A percentile compares a stretch with the other conserved stretches of the same genome.
Conservation (phyloP, 2,888 invertebrate genomes). For the Schrankia costaestrigalis region DNA sequence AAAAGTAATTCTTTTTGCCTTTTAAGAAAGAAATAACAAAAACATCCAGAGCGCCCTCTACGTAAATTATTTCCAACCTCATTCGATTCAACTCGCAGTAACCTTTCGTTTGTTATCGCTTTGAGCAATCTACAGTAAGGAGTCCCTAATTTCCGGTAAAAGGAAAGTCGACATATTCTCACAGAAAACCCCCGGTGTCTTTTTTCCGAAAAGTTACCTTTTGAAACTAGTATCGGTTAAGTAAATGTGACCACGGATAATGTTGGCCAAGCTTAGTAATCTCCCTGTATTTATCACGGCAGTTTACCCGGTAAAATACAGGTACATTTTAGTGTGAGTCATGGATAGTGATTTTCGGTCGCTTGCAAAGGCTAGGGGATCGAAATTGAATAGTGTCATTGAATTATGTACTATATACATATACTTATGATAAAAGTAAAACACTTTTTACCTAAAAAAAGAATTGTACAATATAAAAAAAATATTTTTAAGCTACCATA, state of each 20-base stretch:
- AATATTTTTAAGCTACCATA: too few species aligned
- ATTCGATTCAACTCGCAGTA: slow-evolving; percentile 37
- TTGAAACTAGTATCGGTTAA: slow-evolving; percentile 18
- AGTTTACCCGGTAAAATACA: too few species aligned
- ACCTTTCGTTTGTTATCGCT: slow-evolving; percentile 50
- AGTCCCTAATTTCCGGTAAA: slow-evolving; percentile 36
- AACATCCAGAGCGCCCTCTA: slow-evolving; percentile 24
- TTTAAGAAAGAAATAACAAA: slow-evolving; percentile 22
- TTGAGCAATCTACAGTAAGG: slow-evolving; percentile 34
- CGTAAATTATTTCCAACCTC: slow-evolving; percentile 40
- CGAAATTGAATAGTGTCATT: too few species aligned
- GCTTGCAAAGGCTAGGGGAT: too few species aligned
- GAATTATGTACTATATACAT: too few species aligned
- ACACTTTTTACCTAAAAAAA: too few species aligned
- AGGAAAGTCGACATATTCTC: slow-evolving; percentile 23
- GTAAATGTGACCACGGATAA: slow-evolving; percentile 21
- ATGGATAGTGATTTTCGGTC: too few species aligned
- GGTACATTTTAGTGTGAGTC: too few species aligned
- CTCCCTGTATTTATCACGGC: too few species aligned
- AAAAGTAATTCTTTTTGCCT: slow-evolving; percentile 23
- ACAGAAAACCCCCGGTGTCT: slow-evolving; percentile 16
- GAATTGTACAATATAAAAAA: too few species aligned
- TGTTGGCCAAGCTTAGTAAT: too few species aligned
- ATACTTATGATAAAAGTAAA: too few species aligned
- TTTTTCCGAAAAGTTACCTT: slow-evolving; percentile 21